Base-by-base conservation (phyloP, 2,888 invertebrate species). In the Oscheius sp. region DNA sequence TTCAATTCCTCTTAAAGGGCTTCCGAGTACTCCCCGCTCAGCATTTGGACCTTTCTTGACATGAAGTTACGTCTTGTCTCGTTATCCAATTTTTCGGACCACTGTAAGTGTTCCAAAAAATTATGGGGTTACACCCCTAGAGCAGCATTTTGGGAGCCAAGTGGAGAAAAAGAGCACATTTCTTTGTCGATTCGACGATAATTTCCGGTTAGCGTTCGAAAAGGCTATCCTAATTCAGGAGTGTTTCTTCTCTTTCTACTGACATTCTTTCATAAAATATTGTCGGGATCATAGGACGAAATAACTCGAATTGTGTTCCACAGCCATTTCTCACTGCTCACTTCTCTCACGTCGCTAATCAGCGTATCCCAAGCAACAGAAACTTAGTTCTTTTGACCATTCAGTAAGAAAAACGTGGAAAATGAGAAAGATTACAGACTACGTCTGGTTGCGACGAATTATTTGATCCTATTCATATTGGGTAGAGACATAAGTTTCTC, bases 1-100 rank as follows among this genome's bases (percentile, higher is more conserved):
- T 33, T 54, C 54, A 54, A 33, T 54, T 54, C 54, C 54, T 54
- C 54, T 54, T 54, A 54, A 54, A 54, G 54, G 36, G 33, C 54
- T 54, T 32, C 17, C 32, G 33, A 54, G 54, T 54, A 54, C 54
- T 33, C 32, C 33, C 33, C n/a, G 14, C 28, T 33, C 33, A 24
- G 5, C 32, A 17, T n/a, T 20, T 33, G 17, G 17, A 26, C 1
- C 24, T 26, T 26, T 14, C 24, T 12, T 28, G 54, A 54, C 33
- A 54, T 54, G 54, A 54, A n/a, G n/a, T n/a, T n/a, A n/a, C n/a
- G n/a, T n/a, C n/a, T n/a, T n/a, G n/a, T n/a, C n/a, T n/a, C n/a
- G n/a, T n/a, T n/a, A n/a, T n/a, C n/a, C n/a, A n/a, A n/a, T n/a
- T n/a, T n/a, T n/a, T n/a, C n/a, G n/a, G n/a, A n/a, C n/a, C n/a